Base-by-base conservation (phyloP, 2,888 invertebrate genomes). In the Labia minor region DNA sequence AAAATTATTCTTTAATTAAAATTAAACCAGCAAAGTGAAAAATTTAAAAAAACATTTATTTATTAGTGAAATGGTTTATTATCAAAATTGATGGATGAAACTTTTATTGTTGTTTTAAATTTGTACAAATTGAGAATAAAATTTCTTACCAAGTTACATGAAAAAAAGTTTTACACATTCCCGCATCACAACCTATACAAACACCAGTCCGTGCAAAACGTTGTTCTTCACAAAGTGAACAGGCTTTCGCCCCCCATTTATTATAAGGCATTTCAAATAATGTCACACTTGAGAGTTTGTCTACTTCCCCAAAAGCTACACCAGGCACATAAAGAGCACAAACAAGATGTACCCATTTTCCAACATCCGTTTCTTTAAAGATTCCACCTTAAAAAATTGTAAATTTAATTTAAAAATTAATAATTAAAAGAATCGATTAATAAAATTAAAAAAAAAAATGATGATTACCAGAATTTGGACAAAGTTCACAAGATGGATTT, bases 311-410 rank as follows among this genome's bases (percentile, higher is more conserved):
- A 79, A 98, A 97, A 18, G 95, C 95, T 26, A 98, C 95, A 14
- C 96, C 97, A 16, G 95, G 96, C 8, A 96, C 93, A 79, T 98
- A 99, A 4, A 99, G 83, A 0, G 98, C 97, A 80, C 99, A 99
- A 1, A 98, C 90, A 66, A 99, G 80, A 79, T 99, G 99, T 1
- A 98, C 96, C 98, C 98, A 99, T 77, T 93, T 92, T 6, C 96
- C 95, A 65, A 94, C 92, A 81, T 96, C 96, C 0, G 97, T 96
- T 78, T 96, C 95, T 78, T 99, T 99, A 77, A 86, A 97, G 78
- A 88, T 96, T 71, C 89, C 95, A 73, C 89, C 89, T 83, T 74
- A 18, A 76, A 77, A 11, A 1, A 61, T 21, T 65, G n/a, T 49
- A n/a, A 20, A 64, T 11, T 67, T 19, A 16, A 19, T 61, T 65